phyloP scores from a whole-genome alignment of 2,113 vertebrate genomes.

The Pitta sordida region DNA sequence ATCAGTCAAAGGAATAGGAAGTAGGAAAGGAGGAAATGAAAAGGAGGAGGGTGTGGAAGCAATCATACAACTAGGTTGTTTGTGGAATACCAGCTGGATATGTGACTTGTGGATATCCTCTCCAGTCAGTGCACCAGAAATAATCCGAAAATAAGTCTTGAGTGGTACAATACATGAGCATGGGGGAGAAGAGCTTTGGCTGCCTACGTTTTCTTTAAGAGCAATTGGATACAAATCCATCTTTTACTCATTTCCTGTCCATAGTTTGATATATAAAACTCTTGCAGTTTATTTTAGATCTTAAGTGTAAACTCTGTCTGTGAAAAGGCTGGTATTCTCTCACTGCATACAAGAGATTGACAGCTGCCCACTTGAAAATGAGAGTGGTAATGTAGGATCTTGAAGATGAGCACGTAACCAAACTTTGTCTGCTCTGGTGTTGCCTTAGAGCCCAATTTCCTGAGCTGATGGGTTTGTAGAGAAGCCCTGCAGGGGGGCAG shows the following conservation, averaged over 20 bases:
- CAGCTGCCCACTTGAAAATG: constrained; percentile 36
- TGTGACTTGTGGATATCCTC: background rate
- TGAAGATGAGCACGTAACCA: background rate
- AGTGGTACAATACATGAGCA: background rate
- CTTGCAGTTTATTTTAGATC: background rate
- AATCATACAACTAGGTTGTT: background rate
- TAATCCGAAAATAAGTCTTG: constrained; percentile 8
- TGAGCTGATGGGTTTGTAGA: background rate
- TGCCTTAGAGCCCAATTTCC: background rate
- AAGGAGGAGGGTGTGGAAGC: background rate
- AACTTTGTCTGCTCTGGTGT: background rate
- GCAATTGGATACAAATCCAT: background rate
- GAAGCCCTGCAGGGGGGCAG: background rate
- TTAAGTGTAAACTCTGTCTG: constrained; percentile 45
- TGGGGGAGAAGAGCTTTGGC: background rate
- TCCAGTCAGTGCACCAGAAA: background rate
- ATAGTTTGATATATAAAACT: constrained; percentile 47
- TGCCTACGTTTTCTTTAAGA: background rate
- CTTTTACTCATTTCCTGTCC: constrained; percentile 40
- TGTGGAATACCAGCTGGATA: background rate
- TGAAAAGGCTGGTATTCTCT: constrained; percentile 47
- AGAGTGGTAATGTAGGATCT: background rate
- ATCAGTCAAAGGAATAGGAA: background rate
- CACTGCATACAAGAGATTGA: constrained; percentile 6
- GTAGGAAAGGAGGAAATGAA: background rate